Evolutionary conservation across 2,888 invertebrate species (phyloP), one percentile per base, ranked within the genome.

Genomic region (Lasioglossum pauxillum): DNA sequence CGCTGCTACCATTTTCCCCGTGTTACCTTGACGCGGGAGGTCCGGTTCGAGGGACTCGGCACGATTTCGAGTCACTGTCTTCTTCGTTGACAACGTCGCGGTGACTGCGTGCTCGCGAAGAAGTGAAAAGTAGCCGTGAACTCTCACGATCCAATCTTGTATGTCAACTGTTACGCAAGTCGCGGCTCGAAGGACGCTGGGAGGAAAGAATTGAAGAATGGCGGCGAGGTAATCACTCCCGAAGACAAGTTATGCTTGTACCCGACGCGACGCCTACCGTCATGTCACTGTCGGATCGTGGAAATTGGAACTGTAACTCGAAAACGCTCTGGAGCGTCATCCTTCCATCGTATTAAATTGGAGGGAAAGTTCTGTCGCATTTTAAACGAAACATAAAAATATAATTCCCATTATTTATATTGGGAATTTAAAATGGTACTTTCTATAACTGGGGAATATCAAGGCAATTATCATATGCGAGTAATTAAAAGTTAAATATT

Each of bases 81-180:
- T 27, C 27, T 10, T 46, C 3, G 38, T 27, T 27, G 31, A 53
- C 67, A 69, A 35, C 49, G 73, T 19, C 5, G 31, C 31, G 8
- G 16, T n/a, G 14, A 72, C 10, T 10, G 8, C 44, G 69, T 38
- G 38, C 69, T 78, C 75, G 69, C 57, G 64, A 77, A 83, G 57
- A 72, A 44, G 69, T 71, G 72, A 86, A 89, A 90, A 85, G 87
- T 83, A 90, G 87, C 89, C 89, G 88, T 91, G 90, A 93, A 92
- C 88, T 91, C 89, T 89, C 84, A 83, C 86, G 85, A 73, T 79
- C 71, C 72, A 64, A 53, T 80, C 46, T 60, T 71, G 60, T 27
- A 31, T 64, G 74, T 80, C 80, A 78, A 79, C 69, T 49, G 71
- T 82, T 84, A 74, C 79, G 84, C 80, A 86, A 89, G 46, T 69